Base-by-base conservation (phyloP, 2,888 invertebrate genomes). In the Lacanobia oleracea region DNA sequence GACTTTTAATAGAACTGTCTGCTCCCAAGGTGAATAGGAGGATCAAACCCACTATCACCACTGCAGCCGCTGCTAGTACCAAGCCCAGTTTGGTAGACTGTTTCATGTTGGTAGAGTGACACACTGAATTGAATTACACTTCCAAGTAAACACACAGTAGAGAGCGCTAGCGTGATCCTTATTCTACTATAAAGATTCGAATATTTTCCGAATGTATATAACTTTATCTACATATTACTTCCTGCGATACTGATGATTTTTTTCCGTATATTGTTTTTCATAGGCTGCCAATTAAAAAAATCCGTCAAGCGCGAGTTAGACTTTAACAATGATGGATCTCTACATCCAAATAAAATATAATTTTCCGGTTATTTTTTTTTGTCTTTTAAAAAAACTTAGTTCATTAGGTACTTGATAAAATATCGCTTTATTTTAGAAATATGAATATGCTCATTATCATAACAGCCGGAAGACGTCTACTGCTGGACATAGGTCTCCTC, bases 41-140 rank as follows among this genome's bases (percentile, higher is more conserved):
- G 48, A 37, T 56, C 8, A 66, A 1, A 3, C 54, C 14, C 1
- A 69, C 37, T 56, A 1, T 1, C 16, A 37, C 18, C n/a, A 69
- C 18, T 16, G 54, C 5, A 18, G 18, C 21, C 14, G 12, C 54
- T 1, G 54, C n/a, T 18, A 48, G 43, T 45, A 66, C 16, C n/a
- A 69, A 48, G 2, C 2, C 18, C 5, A 69, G n/a, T 56, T 18
- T 66, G 14, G 14, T 14, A 23, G 68, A 23, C 14, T 18, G 16
- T 66, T 66, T 54, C 68, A 68, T 68, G 33, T 12, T 67, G 61
- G 21, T 59, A 37, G 21, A 33, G 10, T 54, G 18, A 45, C 4
- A 21, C 23, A 43, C 43, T n/a, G 27, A 18, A 16, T 9, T 43
- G 7, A n/a, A 37, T 50, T 62, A 67, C 43, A n/a, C 27, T n/a